These are phyloP conservation scores for Ischnus inquisitorius DNA, from an alignment of 2,888 invertebrate genomes.

Conservation along the genomic window DNA sequence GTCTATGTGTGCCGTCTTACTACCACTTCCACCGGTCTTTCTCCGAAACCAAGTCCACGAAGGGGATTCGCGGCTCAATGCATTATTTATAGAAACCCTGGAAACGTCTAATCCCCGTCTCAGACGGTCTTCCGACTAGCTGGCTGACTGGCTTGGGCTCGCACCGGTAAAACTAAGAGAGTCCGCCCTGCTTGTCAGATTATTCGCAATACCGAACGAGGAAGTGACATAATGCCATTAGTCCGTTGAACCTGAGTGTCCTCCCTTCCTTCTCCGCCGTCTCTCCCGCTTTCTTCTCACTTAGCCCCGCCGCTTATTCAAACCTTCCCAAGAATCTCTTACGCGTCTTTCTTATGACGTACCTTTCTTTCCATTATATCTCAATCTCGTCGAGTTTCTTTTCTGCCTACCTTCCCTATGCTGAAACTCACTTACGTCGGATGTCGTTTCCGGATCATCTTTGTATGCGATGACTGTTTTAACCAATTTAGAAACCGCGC, in stretches of 20 bases:
- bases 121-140: constrained; percentile 78
- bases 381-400: not conserved
- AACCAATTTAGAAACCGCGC: too few species aligned
- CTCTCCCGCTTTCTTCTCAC: not conserved
- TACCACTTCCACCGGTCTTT: constrained; percentile 38
- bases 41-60: constrained; percentile 45
- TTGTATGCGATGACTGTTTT: too few species aligned
- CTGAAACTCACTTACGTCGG: too few species aligned
- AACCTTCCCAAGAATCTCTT: constrained; percentile 24
- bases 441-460: too few species aligned
- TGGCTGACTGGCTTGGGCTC: constrained; percentile 55
- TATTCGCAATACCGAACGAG: constrained; percentile 68
- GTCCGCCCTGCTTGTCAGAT: constrained; percentile 63
- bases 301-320: constrained; percentile 23
- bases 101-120: constrained; percentile 81
- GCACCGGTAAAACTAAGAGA: constrained; percentile 40
- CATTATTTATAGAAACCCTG: constrained; percentile 82
- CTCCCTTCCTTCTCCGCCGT: constrained; percentile 2
- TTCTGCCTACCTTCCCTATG: not conserved
- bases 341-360: not conserved
- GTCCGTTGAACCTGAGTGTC: constrained; percentile 46
- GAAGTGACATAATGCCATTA: constrained; percentile 68
- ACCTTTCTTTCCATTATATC: not conserved
- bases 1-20: constrained; percentile 38
- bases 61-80: constrained; percentile 70